Evolutionary conservation across 2,113 vertebrate genomes (phyloP), one percentile per base, ranked within the genome.

Genomic region (Platichthys flesus): DNA sequence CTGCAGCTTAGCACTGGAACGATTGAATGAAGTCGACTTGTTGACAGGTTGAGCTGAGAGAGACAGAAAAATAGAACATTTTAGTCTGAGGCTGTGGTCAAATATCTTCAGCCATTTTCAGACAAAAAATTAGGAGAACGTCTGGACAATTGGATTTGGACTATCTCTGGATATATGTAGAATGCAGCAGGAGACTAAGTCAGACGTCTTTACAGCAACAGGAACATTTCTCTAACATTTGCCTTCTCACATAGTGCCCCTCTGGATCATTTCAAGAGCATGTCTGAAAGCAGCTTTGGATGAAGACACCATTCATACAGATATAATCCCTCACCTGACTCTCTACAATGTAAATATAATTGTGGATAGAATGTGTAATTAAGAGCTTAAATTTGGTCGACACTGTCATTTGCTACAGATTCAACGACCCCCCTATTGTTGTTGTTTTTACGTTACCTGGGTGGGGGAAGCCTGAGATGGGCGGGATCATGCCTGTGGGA

Each of bases 21-120:
- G 96, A 90, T 95, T 97, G 84, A 98, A 98, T 9, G 98, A 97
- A 85, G 96, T 93, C 79, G 95, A 95, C 95, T 97, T 98, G 96
- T 96, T 97, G 94, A 96, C 95, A 18, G 96, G 93, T 84, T 97
- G 92, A 93, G 93, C 94, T 96, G 85, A 74, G 20, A 62, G 64
- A 61, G 18, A 14, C 20, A 72, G 9, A 68, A 31, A 21, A 55
- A 0, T 70, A 35, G 9, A 0, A 16, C 0, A 14, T 18, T 37
- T 31, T 13, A 10, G 12, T 31, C 31, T 31, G 31, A 31, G 31
- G 31, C 31, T 31, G 31, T 31, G 31, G 31, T 47, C 23, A 56
- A 1, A 26, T 2, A 58, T 31, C 15, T 58, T 49, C 15, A 49
- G 47, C 15, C 16, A 18, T 49, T 49, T 49, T 49, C 16, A 49